These are phyloP conservation scores for Gibbula magus DNA, from an alignment of 2,888 invertebrate genomes.

Conservation along the genomic window DNA sequence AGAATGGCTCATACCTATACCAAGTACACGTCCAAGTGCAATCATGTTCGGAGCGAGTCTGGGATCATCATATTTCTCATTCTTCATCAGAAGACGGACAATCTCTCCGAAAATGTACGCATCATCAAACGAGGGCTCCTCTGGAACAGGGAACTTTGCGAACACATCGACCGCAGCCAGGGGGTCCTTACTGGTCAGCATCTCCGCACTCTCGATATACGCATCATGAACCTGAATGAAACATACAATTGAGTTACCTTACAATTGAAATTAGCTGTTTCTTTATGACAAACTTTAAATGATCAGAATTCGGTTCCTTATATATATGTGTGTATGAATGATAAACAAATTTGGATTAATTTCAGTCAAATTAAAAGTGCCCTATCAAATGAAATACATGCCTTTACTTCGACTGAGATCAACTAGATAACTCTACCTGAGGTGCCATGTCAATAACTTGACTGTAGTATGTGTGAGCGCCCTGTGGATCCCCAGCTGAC, in stretches of 20 bases:
- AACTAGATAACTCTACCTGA: too few relatives aligned
- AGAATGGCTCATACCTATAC: slow-evolving; percentile 60
- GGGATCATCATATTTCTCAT: slow-evolving; percentile 72
- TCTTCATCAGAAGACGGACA: slow-evolving; percentile 71
- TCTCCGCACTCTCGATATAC: slow-evolving; percentile 72
- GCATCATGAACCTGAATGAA: slow-evolving; percentile 71
- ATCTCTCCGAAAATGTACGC: slow-evolving; percentile 74
- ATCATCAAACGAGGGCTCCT: slow-evolving; percentile 72
- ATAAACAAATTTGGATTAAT: too few relatives aligned
- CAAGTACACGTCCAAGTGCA: slow-evolving; percentile 69
- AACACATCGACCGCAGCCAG: slow-evolving; percentile 73
- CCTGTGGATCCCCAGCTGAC: slow-evolving; percentile 57
- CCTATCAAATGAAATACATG: too few relatives aligned
- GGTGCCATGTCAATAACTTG: slow-evolving; percentile 72
- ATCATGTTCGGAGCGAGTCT: slow-evolving; percentile 71
- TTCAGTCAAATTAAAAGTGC: too few relatives aligned
- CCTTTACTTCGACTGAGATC: too few relatives aligned
- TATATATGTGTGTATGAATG: too few relatives aligned
- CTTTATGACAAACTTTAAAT: too few relatives aligned
- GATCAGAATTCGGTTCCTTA: too few relatives aligned
- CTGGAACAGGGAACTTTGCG: slow-evolving; percentile 71
- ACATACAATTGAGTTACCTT: too few relatives aligned
- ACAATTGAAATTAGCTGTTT: too few relatives aligned
- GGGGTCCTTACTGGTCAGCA: slow-evolving; percentile 68
- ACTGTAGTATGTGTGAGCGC: slow-evolving; percentile 69